Conservation (phyloP, 2,888 invertebrate species). For the Eulithis prunata region DNA sequence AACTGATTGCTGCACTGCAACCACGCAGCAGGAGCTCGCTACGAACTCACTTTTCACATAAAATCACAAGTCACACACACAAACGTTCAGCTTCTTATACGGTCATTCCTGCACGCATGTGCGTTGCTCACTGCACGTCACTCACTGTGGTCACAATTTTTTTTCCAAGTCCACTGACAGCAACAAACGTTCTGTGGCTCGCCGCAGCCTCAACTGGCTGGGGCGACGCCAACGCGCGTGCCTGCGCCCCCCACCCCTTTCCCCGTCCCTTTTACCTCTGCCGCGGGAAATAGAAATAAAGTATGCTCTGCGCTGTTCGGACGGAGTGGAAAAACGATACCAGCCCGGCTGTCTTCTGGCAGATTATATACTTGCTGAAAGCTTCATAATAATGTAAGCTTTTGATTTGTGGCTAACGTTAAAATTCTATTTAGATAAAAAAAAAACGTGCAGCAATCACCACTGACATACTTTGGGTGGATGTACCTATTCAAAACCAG, state of each 20-base stretch:
- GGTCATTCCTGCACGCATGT: conserved; percentile 68
- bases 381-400: conserved; percentile 9
- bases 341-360: conserved; percentile 63
- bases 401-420: background rate
- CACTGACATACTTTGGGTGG: no score
- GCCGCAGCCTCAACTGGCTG: conserved; percentile 81
- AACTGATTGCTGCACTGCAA: conserved; percentile 54
- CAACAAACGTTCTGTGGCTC: conserved; percentile 62
- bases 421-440: background rate
- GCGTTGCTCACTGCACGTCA: conserved; percentile 71
- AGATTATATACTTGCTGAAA: conserved; percentile 41
- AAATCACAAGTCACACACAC: conserved; percentile 71
- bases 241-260: conserved; percentile 62
- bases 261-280: conserved; percentile 71
- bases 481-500: no score
- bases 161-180: conserved; percentile 44
- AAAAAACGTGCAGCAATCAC: no score
- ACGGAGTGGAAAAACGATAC: conserved; percentile 74
- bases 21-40: conserved; percentile 55
- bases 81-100: conserved; percentile 48
- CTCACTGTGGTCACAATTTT: conserved; percentile 69
- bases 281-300: conserved; percentile 83
- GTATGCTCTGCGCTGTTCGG: conserved; percentile 72
- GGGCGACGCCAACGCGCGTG: conserved; percentile 81
- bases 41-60: conserved; percentile 64